Evolutionary conservation across 1,140 invertebrate species (phyloP).

Genomic region (Drosophila paulistorum): DNA sequence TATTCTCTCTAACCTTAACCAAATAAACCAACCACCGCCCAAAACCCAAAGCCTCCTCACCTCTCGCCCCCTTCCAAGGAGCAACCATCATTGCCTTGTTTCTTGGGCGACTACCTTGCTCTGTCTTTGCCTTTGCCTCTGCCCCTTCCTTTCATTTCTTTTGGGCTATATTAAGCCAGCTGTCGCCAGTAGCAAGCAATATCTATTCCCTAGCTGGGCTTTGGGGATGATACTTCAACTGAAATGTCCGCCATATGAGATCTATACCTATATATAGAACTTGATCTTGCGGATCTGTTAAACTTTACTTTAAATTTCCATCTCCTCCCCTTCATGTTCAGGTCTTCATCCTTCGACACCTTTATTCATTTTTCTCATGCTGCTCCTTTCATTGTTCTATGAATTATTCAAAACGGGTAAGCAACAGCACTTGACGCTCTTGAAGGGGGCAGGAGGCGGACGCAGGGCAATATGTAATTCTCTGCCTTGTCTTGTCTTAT

Average conservation of each 20-base stretch:
- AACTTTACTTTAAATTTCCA: background rate
- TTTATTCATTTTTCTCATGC: background rate
- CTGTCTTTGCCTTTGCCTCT: background rate
- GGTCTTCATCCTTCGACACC: background rate
- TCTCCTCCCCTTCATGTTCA: background rate
- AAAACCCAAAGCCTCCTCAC: background rate
- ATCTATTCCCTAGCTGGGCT: constrained; percentile 16
- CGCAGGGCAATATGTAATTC: background rate
- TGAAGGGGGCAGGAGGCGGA: background rate
- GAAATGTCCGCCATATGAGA: background rate
- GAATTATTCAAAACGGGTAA: constrained; percentile 19
- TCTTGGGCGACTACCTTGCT: constrained; percentile 5
- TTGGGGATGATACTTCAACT: background rate
- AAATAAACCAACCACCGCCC: constrained; percentile 54
- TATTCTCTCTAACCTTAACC: constrained; percentile 48
- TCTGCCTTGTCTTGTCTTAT: too few relatives aligned
- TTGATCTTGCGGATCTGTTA: background rate
- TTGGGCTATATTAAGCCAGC: constrained; percentile 36
- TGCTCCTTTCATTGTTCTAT: background rate
- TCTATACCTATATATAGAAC: background rate
- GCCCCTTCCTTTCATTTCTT: constrained; percentile 5
- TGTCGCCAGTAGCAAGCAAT: constrained; percentile 43
- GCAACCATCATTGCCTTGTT: background rate
- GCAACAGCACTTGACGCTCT: background rate
- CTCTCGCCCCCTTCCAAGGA: background rate